Evolutionary conservation across 2,888 invertebrate species (phyloP), one percentile per base, ranked within the genome.

Genomic region (Axea sp.): DNA sequence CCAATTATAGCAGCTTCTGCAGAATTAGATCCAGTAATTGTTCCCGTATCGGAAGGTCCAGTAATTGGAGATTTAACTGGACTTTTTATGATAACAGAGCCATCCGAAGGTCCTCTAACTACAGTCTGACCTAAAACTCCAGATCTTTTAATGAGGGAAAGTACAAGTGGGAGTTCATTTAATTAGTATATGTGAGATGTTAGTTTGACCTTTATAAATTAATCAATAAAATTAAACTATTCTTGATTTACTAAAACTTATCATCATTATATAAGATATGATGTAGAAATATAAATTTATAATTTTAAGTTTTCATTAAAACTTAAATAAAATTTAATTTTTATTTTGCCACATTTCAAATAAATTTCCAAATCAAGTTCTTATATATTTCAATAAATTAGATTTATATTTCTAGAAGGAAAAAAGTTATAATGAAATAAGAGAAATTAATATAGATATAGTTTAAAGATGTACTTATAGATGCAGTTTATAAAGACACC

Each of bases 1-100:
- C 51, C 59, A 9, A 59, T 33, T 1, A 59, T 19, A n/a, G 39
- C 0, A 5, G 55, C 55, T 15, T 33, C 47, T 1, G 17, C 1
- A 5, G 65, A 45, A 22, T 39, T 67, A 4, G 67, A 57, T 49
- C 67, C 67, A 11, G 57, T 9, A 3, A 59, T 22, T 1, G 37
- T 15, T 7, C 53, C 60, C 4, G 3, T 15, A 5, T 49, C 35
- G 4, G 51, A 8, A 6, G 67, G 67, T 8, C 76, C 71, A 51
- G 57, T 65, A 3, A 28, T 55, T 4, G 75, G 47, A 15, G 41
- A 37, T 7, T 31, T 57, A 7, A 31, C 26, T 0, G 72, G 64
- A 15, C 72, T 57, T 11, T 79, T 75, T 26, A 83, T 76, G 2
- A 76, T 41, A 9, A 77, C 80, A 14, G 78, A 73, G n/a, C 78